Evolutionary conservation across 2,797 vertebrate species (phyloP).

Genomic region (Halcyon smyrnensis): DNA sequence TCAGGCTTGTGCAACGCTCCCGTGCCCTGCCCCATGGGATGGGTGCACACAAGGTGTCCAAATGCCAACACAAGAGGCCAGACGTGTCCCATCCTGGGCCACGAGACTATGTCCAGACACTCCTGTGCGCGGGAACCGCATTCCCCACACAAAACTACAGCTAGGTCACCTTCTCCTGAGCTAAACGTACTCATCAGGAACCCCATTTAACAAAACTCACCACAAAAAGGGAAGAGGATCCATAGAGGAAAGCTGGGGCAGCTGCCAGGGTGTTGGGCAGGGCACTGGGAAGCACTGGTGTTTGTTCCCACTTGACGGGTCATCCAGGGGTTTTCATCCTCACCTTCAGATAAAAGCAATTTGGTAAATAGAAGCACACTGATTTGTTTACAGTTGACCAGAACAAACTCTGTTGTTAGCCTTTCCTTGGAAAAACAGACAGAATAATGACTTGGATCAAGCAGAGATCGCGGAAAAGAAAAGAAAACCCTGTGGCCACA

Average conservation of each 20-base stretch:
- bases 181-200: neutral
- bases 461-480: neutral
- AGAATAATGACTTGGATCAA: neutral
- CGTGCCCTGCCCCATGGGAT: neutral
- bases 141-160: no score
- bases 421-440: neutral
- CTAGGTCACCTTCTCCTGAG: neutral
- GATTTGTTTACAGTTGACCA: neutral
- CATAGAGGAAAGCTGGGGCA: rapidly evolving
- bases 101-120: neutral
- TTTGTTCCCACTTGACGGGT: neutral
- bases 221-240: neutral
- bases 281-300: neutral
- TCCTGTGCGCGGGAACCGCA: rapidly evolving
- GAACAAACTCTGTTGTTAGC: neutral
- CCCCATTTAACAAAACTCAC: neutral
- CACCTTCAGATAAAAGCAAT: neutral
- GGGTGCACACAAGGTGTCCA: neutral
- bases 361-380: neutral
- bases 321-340: neutral
- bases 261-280: neutral
- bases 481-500: neutral
- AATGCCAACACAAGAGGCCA: rapidly evolving
- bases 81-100: rapidly evolving
- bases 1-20: neutral